These are phyloP conservation scores for Noctua janthe DNA, from an alignment of 2,888 invertebrate species.

Conservation along the genomic window DNA sequence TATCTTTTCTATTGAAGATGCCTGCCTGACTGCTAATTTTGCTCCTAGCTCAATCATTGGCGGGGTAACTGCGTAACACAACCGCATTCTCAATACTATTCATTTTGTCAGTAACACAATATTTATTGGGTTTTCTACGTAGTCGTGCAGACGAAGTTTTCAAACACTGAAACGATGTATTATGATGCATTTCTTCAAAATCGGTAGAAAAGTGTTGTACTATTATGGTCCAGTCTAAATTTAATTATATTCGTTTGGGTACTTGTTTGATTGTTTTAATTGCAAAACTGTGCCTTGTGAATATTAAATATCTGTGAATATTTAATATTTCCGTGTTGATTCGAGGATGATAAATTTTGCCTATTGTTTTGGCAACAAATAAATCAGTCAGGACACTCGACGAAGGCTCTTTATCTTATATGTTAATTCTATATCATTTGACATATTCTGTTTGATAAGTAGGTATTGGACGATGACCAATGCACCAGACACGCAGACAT, in stretches of 20 bases:
- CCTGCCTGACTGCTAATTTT: neutral
- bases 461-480: neutral
- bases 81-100: neutral
- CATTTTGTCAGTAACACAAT: neutral
- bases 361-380: conserved; percentile 33
- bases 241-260: too few species aligned
- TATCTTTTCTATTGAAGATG: neutral
- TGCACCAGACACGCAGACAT: neutral
- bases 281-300: conserved; percentile 14
- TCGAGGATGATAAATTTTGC: neutral
- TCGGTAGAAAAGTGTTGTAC: too few species aligned
- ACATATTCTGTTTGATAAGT: neutral
- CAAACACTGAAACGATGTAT: neutral
- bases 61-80: neutral
- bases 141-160: neutral
- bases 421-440: too few species aligned
- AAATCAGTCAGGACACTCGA: neutral
- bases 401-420: neutral
- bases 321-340: conserved; percentile 30
- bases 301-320: conserved; percentile 4
- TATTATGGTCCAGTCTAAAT: too few species aligned
- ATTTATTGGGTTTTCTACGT: neutral
- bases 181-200: neutral
- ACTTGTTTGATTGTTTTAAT: neutral
- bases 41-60: neutral